These are phyloP conservation scores for Lagria hirta DNA, from an alignment of 2,888 invertebrate genomes.

Conservation along the genomic window DNA sequence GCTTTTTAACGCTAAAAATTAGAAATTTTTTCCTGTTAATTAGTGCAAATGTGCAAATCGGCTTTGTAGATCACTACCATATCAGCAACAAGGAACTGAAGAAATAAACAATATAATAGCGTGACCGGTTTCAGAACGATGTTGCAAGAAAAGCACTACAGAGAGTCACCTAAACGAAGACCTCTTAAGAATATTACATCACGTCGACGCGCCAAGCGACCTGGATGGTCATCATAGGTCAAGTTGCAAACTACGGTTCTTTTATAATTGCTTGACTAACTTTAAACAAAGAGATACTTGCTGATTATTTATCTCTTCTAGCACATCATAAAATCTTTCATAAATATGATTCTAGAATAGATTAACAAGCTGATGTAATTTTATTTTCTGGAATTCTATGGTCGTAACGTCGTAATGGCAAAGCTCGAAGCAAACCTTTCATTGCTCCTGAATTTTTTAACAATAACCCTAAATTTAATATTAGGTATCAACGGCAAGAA, in stretches of 20 bases:
- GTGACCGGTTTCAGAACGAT: slow-evolving; percentile 23
- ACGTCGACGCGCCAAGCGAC: slow-evolving; percentile 33
- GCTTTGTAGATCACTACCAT: slow-evolving; percentile 7
- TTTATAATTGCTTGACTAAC: slow-evolving; percentile 9
- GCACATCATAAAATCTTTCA: slow-evolving; percentile 2
- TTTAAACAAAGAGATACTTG: slow-evolving; percentile 5
- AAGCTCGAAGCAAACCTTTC: too few relatives aligned
- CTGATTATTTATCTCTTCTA: slow-evolving; percentile 1
- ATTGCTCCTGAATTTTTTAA: too few relatives aligned
- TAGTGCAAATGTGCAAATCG: slow-evolving; percentile 1
- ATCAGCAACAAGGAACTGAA: slow-evolving; percentile 14
- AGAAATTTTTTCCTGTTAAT: too few relatives aligned
- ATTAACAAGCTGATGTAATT: too few relatives aligned
- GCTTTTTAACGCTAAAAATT: too few relatives aligned
- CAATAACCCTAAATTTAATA: too few relatives aligned
- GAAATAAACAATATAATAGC: slow-evolving; percentile 17
- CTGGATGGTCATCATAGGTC: slow-evolving; percentile 38
- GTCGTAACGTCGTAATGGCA: too few relatives aligned
- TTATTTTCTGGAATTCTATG: too few relatives aligned
- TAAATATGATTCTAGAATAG: too few relatives aligned
- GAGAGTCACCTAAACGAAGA: slow-evolving; percentile 16
- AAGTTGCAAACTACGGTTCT: slow-evolving; percentile 27
- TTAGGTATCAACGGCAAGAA: too few relatives aligned
- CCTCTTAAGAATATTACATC: slow-evolving; percentile 30
- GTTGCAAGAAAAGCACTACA: slow-evolving; percentile 10